Conservation (phyloP, 2,888 invertebrate species). For the Furcula furcula region DNA sequence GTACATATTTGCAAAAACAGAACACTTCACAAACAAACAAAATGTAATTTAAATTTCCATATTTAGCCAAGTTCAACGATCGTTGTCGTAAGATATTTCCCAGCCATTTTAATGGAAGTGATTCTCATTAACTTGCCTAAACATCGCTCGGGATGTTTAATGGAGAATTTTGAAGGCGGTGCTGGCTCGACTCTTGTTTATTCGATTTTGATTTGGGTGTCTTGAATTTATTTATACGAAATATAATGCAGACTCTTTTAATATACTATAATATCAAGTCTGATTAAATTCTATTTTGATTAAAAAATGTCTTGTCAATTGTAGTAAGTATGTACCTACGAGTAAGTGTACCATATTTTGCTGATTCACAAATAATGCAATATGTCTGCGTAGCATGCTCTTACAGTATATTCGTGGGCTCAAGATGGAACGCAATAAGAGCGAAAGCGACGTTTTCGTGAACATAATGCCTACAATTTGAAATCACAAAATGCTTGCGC, state of each 20-base stretch:
- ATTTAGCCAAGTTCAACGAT: slow-evolving; percentile 17
- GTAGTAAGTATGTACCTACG: no score
- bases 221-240: slow-evolving; percentile 29
- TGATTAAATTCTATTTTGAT: no score
- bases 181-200: slow-evolving; percentile 33
- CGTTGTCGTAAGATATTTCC: slow-evolving; percentile 21
- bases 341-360: no score
- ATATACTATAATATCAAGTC: no score
- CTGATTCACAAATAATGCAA: slow-evolving; percentile 50
- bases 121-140: slow-evolving; percentile 39
- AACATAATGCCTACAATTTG: slow-evolving; percentile 65
- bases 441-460: slow-evolving; percentile 52
- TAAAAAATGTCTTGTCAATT: no score
- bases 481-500: slow-evolving; percentile 53
- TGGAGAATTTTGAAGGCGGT: slow-evolving; percentile 24
- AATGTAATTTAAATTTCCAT: slow-evolving; percentile 16
- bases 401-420: slow-evolving; percentile 40
- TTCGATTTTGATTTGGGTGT: slow-evolving; percentile 39
- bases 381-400: slow-evolving; percentile 41
- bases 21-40: not conserved
- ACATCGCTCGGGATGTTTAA: slow-evolving; percentile 31
- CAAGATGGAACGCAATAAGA: slow-evolving; percentile 62
- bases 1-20: not conserved
- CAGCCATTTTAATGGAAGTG: slow-evolving; percentile 29
- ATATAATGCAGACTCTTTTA: no score